A percentile compares a stretch with the other conserved stretches of the same genome.
These are phyloP conservation scores for Varanus salvator DNA, from an alignment of 2,113 vertebrate species.

Conservation along the genomic window DNA sequence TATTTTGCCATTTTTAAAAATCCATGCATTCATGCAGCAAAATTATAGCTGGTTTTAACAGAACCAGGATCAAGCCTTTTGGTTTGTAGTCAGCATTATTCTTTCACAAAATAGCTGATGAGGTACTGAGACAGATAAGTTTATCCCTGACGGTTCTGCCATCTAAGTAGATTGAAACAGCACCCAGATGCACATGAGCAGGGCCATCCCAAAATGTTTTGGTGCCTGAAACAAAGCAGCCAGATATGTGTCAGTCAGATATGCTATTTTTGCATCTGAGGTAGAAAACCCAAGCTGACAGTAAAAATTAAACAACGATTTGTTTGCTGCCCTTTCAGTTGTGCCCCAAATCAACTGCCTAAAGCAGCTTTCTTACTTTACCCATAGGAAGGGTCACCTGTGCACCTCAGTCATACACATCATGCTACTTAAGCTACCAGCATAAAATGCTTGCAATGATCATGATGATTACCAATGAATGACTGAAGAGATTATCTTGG, in stretches of 20 bases:
- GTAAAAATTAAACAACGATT: background rate
- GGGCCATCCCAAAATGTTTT: background rate
- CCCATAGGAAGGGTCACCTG: background rate
- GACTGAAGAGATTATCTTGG: too few relatives aligned
- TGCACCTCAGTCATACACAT: background rate
- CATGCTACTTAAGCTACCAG: background rate
- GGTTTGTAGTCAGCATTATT: background rate
- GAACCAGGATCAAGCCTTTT: background rate
- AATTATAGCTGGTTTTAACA: background rate
- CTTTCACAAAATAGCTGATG: slow-evolving; percentile 7
- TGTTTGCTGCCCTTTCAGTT: background rate
- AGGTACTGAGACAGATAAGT: background rate
- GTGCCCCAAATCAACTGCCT: background rate
- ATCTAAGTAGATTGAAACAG: background rate
- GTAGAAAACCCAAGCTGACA: background rate
- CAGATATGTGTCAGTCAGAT: background rate
- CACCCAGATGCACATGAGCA: background rate
- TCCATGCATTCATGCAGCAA: background rate
- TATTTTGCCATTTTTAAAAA: background rate
- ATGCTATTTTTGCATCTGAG: background rate
- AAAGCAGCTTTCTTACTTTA: background rate
- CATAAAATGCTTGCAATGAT: too few relatives aligned
- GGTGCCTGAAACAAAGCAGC: background rate
- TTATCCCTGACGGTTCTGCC: background rate
- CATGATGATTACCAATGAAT: too few relatives aligned